phyloP scores from a whole-genome alignment of 2,113 vertebrate species.

The Oncorhynchus kisutch region DNA sequence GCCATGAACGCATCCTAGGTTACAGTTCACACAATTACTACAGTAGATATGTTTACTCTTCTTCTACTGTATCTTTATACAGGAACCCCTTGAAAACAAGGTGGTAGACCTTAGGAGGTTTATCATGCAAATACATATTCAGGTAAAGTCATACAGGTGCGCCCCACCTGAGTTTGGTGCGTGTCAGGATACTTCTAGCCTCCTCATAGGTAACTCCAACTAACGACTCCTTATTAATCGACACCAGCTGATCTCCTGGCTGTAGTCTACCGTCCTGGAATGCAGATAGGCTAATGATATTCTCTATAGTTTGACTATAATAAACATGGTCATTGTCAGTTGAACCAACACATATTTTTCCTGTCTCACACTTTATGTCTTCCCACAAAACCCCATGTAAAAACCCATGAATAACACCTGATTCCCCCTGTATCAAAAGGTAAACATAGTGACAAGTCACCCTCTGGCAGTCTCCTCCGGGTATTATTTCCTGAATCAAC shows the following conservation, averaged over 20 bases:
- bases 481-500: constrained; percentile 86
- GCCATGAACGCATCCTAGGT: not conserved
- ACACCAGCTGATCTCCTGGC: constrained; percentile 90
- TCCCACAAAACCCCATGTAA: no score
- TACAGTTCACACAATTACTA: not conserved
- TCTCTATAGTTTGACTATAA: constrained; percentile 24
- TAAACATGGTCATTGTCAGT: no score
- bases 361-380: no score
- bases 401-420: no score
- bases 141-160: not conserved
- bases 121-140: no score
- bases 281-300: no score
- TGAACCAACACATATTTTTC: no score
- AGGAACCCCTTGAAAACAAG: not conserved
- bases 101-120: no score
- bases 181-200: constrained; percentile 82
- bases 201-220: constrained; percentile 91
- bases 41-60: not conserved
- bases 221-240: constrained; percentile 91
- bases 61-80: no score
- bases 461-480: constrained; percentile 92
- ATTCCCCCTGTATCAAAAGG: no score
- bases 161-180: constrained; percentile 82
- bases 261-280: constrained; percentile 87
- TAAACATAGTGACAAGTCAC: constrained; percentile 60